Evolutionary conservation across 2,888 invertebrate species (phyloP).

Genomic region (Pyralis farinalis): DNA sequence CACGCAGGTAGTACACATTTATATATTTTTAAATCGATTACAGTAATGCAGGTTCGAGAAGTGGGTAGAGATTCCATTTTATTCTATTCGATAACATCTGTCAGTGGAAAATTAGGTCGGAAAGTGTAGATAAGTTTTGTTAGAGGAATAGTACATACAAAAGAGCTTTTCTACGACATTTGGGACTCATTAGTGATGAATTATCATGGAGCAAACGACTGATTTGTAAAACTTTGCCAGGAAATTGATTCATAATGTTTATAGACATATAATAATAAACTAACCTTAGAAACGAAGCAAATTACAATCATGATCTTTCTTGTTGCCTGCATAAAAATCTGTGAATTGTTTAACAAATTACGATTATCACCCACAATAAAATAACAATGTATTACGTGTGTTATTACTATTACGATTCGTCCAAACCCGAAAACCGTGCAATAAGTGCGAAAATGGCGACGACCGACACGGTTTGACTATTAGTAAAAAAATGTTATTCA

Average conservation of each 20-base stretch:
- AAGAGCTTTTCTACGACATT: no score
- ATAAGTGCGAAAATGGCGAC: conserved; percentile 49
- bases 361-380: conserved; percentile 15
- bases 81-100: no score
- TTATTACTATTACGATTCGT: no score
- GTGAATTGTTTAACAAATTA: conserved; percentile 13
- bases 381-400: conserved; percentile 7
- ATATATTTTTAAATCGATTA: no score
- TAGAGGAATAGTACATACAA: no score
- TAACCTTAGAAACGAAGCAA: conserved; percentile 37
- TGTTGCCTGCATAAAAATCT: conserved; percentile 8
- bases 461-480: conserved; percentile 4
- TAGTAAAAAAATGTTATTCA: background rate
- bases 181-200: background rate
- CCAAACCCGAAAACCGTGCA: conserved; percentile 15
- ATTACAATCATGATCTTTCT: conserved; percentile 38
- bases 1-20: no score
- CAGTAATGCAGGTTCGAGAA: no score
- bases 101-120: no score
- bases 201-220: background rate
- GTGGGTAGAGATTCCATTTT: no score
- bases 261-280: conserved; percentile 14
- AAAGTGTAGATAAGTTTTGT: no score
- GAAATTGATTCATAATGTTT: background rate
- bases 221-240: background rate